Evolutionary conservation across 2,797 vertebrate genomes (phyloP), one percentile per base, ranked within the genome.

Genomic region (Pangasius djambal): DNA sequence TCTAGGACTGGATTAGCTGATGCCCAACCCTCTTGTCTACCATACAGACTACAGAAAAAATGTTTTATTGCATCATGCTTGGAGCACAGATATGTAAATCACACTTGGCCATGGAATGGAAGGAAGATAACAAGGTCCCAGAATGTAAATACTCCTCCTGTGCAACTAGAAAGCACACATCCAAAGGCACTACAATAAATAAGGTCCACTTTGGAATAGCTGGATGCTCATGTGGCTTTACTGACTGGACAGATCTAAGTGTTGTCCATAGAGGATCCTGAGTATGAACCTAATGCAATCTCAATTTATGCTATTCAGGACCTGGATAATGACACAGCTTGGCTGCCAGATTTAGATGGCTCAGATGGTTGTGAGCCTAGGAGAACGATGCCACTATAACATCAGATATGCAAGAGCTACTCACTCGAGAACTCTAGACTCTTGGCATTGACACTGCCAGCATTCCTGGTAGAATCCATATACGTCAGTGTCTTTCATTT

Each of bases 301-400:
- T 69, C 48, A 85, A 31, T 70, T n/a, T n/a, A 52, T 69, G 16
- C 31, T 82, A 7, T 31, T 83, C 57, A 44, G 37, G 37, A 65
- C 3, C 28, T 65, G 22, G 22, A 63, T 83, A 79, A 57, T 57
- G n/a, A 79, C 40, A 67, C 37, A 83, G 15, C 52, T 79, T 57
- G n/a, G n/a, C 50, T 57, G 55, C 57, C 31, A 84, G 61, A 69
- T 85, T 85, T 69, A 50, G 48, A 85, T 69, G 18, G 83, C 44
- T 85, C 63, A 84, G 13, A 69, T 85, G 40, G 44, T 34, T 69
- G 59, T 31, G 37, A 31, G 40, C 63, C 44, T 70, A 18, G 15
- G 44, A 20, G 8, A 20, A 69, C 15, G 16, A 50, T 67, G 44
- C 28, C 40, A 18, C 25, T 52, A 69, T 10, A 85, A 22, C 15